These are phyloP conservation scores for Caenorhabditis becei DNA, from an alignment of 2,888 invertebrate genomes.

Conservation along the genomic window DNA sequence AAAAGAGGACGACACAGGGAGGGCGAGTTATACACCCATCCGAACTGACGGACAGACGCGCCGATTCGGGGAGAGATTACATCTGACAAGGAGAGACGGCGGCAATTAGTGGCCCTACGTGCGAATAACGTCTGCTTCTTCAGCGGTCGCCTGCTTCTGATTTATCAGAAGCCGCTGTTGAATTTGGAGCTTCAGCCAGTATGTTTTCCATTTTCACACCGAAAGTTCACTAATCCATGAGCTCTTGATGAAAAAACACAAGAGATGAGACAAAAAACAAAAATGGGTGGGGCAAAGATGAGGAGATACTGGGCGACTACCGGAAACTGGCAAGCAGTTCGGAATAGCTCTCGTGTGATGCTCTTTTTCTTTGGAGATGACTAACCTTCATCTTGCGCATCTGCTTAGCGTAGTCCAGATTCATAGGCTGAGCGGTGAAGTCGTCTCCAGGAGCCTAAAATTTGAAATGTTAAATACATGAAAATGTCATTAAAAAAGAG, in stretches of 20 bases:
- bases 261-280: slow-evolving; percentile 3
- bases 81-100: slow-evolving; percentile 8
- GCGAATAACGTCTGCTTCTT: slow-evolving; percentile 14
- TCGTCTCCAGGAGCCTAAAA: slow-evolving; percentile 28
- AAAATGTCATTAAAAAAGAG: not conserved
- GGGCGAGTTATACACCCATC: slow-evolving; percentile 20
- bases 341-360: not conserved
- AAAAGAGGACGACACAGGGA: slow-evolving; percentile 13
- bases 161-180: not conserved
- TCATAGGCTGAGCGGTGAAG: slow-evolving; percentile 45
- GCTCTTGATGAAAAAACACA: not conserved
- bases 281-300: slow-evolving; percentile 4
- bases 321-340: slow-evolving; percentile 14
- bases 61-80: slow-evolving; percentile 22
- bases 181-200: not conserved
- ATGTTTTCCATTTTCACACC: not conserved
- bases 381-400: slow-evolving; percentile 62
- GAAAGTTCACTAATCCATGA: not conserved
- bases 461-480: not conserved
- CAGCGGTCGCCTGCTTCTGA: not conserved
- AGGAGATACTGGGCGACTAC: not conserved
- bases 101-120: slow-evolving; percentile 20
- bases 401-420: slow-evolving; percentile 51
- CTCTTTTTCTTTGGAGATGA: not conserved
- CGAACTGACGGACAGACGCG: slow-evolving; percentile 11